Conservation (phyloP, 2,888 invertebrate species). For the Drosophila atroscutellata region DNA sequence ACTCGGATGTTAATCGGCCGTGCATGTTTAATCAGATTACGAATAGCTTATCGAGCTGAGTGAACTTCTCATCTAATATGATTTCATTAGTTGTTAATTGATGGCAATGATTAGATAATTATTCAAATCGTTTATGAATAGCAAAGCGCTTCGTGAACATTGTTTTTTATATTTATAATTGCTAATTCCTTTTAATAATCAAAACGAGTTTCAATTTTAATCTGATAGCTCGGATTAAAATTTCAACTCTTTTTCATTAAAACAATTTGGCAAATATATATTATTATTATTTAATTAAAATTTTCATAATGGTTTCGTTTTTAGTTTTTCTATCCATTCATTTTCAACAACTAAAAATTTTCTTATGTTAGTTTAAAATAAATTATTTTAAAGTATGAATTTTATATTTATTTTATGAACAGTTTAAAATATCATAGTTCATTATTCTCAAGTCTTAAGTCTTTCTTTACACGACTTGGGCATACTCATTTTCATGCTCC, state of each 20-base stretch:
- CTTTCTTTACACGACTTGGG: slow-evolving; percentile 34
- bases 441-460: background rate
- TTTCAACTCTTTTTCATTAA: background rate
- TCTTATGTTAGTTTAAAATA: background rate
- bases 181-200: background rate
- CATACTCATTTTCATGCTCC: slow-evolving; percentile 54
- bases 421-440: slow-evolving; percentile 7
- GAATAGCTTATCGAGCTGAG: background rate
- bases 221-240: background rate
- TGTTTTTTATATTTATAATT: background rate
- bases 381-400: background rate
- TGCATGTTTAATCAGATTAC: slow-evolving; percentile 9
- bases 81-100: background rate
- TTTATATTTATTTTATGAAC: background rate
- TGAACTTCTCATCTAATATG: background rate
- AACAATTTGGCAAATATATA: background rate
- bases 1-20: slow-evolving; percentile 1
- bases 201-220: background rate
- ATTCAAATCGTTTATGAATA: background rate
- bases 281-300: background rate
- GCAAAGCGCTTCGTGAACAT: no score
- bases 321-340: background rate
- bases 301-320: background rate
- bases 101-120: background rate
- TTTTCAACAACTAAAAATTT: background rate